Base-by-base conservation (phyloP, 2,797 vertebrate species). In the Parambassis ranga region DNA sequence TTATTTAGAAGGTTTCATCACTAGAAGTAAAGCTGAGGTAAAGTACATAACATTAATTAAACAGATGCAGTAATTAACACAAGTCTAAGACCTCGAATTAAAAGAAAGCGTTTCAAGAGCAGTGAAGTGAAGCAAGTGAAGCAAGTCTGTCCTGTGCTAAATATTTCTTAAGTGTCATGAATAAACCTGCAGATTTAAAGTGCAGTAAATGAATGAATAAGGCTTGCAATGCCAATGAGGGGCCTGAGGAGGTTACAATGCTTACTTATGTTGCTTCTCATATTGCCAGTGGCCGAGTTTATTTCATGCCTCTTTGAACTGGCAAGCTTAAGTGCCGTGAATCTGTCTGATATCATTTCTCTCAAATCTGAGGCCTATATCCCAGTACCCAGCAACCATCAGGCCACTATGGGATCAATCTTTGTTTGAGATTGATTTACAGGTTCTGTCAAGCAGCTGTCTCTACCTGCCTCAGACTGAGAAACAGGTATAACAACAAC, bases 341-440 rank as follows among this genome's bases (percentile, higher is more conserved):
- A 89, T 87, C 82, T 79, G 84, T 90, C 90, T 91, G 84, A 91
- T 89, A 90, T 88, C 79, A 92, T 90, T 84, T 86, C 88, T 85
- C 86, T 92, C 90, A 92, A 92, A 90, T 86, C 83, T 44, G 77
- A 88, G 79, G 79, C 81, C 86, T 78, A 70, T 79, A 87, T 81
- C 89, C 79, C 68, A 77, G 72, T 68, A 56, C 76, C 74, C 80
- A 65, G 78, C 81, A 83, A 84, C 84, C 83, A 86, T 84, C 77
- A 75, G 80, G 84, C 86, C 77, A 80, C 89, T 75, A 80, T 79
- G 82, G 85, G 89, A 92, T 93, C 92, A 93, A 93, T 93, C 90
- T 92, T 89, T 91, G 88, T 89, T 91, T 88, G 71, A 86, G 88
- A 92, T 90, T 93, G 92, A 93, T 93, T 93, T 93, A 92, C 87